phyloP scores from a whole-genome alignment of 2,888 invertebrate species.

The Hydrotaea cyrtoneurina region DNA sequence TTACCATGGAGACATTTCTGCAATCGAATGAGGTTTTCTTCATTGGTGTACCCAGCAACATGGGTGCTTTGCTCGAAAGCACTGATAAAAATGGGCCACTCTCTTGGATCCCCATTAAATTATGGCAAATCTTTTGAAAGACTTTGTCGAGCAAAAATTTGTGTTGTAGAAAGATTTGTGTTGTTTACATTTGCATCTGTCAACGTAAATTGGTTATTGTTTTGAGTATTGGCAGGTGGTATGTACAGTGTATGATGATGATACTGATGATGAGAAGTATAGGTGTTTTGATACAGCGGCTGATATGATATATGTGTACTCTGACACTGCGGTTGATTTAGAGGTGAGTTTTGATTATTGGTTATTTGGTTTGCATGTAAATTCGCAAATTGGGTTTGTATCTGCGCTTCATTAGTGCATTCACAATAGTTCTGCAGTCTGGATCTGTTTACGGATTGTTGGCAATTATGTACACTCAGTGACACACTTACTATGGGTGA shows the following conservation, averaged over 20 bases:
- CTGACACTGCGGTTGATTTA: no score
- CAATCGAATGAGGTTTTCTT: conserved; percentile 36
- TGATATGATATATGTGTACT: no score
- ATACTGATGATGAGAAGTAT: neutral
- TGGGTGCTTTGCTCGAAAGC: conserved; percentile 7
- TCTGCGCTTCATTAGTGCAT: no score
- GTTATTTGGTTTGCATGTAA: no score
- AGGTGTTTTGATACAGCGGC: no score
- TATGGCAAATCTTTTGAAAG: neutral
- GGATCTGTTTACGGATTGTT: no score
- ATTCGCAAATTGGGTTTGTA: no score
- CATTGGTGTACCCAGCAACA: conserved; percentile 30
- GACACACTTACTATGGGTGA: neutral
- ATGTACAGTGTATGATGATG: neutral
- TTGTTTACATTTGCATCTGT: conserved; percentile 6
- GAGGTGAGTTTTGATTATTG: no score
- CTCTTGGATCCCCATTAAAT: conserved; percentile 39
- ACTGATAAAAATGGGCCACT: conserved; percentile 37
- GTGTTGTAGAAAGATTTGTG: neutral
- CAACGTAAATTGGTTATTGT: neutral
- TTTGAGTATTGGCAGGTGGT: neutral
- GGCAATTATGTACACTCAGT: no score
- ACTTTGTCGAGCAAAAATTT: neutral
- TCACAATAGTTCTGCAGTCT: no score
- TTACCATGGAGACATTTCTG: conserved; percentile 35